phyloP scores from a whole-genome alignment of 1,140 invertebrate species.

The Pogonomyrmex californicus region DNA sequence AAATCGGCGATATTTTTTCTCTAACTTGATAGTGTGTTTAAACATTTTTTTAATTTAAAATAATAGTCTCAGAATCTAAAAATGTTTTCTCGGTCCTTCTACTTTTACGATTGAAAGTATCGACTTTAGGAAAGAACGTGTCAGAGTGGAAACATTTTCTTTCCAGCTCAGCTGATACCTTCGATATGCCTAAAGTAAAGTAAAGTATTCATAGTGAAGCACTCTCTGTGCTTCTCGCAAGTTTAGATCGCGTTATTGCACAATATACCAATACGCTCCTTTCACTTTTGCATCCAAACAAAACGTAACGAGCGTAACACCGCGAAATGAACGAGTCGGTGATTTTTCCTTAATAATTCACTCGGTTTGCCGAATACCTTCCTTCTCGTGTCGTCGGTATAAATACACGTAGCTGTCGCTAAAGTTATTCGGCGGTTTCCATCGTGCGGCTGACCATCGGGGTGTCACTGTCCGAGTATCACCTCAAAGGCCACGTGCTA shows the following conservation, averaged over 20 bases:
- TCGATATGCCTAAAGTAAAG: neutral
- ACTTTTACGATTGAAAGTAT: neutral
- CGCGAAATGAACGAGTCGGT: neutral
- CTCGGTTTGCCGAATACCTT: no score
- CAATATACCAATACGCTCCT: neutral
- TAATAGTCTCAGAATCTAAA: neutral
- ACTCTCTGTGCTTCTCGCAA: slow-evolving; percentile 5
- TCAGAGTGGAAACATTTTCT: neutral
- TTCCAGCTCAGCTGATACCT: neutral
- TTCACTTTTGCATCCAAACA: slow-evolving; percentile 12
- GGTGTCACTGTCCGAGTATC: slow-evolving; percentile 63
- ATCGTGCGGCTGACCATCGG: slow-evolving; percentile 20
- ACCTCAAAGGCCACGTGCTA: slow-evolving; percentile 55
- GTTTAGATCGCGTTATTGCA: neutral
- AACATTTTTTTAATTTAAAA: neutral
- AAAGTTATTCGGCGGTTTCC: slow-evolving; percentile 19
- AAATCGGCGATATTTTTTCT: neutral
- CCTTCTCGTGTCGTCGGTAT: neutral
- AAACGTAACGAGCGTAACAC: neutral
- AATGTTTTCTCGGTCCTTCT: neutral
- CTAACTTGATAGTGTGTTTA: neutral
- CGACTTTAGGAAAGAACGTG: neutral
- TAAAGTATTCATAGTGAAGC: neutral
- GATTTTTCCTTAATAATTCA: neutral
- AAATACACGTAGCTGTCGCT: neutral